These are phyloP conservation scores for Melanotus villosus DNA, from an alignment of 2,888 invertebrate species.

Conservation along the genomic window DNA sequence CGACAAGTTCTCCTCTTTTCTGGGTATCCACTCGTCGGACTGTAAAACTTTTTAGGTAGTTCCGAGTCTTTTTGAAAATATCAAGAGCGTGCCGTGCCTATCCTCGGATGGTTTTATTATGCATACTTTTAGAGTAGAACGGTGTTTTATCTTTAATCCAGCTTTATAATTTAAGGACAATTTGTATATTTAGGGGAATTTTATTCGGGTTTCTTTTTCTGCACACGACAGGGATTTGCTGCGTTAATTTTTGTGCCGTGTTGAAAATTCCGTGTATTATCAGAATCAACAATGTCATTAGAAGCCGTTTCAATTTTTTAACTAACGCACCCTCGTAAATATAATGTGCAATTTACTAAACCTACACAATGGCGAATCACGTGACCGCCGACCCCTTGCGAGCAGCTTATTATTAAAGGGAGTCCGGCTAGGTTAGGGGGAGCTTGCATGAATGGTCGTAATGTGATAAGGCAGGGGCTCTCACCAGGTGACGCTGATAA, in stretches of 20 bases:
- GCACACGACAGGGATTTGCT: slow-evolving; percentile 15
- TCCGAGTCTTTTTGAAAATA: neutral
- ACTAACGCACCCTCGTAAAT: slow-evolving; percentile 30
- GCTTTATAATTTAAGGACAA: slow-evolving; percentile 8
- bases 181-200: slow-evolving; percentile 17
- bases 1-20: too few relatives aligned
- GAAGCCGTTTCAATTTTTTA: slow-evolving; percentile 32
- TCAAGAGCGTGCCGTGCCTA: neutral
- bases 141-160: slow-evolving; percentile 15
- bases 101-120: slow-evolving; percentile 5
- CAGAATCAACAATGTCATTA: slow-evolving; percentile 32
- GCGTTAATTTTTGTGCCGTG: slow-evolving; percentile 12
- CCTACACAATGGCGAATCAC: slow-evolving; percentile 41
- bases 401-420: slow-evolving; percentile 45
- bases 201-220: slow-evolving; percentile 13
- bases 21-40: neutral
- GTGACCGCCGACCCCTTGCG: slow-evolving; percentile 35
- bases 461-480: slow-evolving; percentile 52
- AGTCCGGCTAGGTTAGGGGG: slow-evolving; percentile 41
- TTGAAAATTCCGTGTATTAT: slow-evolving; percentile 21
- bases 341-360: slow-evolving; percentile 39
- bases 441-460: slow-evolving; percentile 49
- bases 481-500: slow-evolving; percentile 53
- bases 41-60: neutral
- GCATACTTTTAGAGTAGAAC: neutral